phyloP scores from a whole-genome alignment of 2,113 vertebrate genomes.

The Centrocercus urophasianus region DNA sequence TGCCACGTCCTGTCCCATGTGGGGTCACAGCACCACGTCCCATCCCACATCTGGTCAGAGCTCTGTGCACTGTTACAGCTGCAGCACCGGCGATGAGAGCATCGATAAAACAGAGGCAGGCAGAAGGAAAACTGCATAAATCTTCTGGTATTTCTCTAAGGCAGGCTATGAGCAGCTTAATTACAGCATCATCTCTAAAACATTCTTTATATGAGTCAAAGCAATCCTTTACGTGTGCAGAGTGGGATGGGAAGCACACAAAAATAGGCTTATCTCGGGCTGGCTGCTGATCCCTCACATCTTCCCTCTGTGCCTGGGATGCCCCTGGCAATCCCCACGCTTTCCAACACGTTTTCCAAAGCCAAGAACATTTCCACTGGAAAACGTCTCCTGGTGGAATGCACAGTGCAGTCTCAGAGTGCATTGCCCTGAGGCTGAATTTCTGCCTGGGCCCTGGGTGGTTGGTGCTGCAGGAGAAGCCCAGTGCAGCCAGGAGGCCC shows the following conservation, averaged over 20 bases:
- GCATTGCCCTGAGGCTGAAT: too few species aligned
- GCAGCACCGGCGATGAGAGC: background rate
- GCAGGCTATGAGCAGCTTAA: background rate
- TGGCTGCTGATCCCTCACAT: background rate
- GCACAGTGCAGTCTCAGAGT: background rate
- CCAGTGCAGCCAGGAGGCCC: background rate
- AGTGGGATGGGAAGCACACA: background rate
- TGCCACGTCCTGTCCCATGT: fast-evolving
- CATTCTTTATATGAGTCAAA: background rate
- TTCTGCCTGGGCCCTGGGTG: background rate
- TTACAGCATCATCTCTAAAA: background rate
- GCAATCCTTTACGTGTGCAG: background rate
- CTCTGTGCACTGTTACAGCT: background rate
- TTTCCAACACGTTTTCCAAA: background rate
- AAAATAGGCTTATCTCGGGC: background rate
- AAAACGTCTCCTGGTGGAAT: background rate
- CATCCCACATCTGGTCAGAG: too few species aligned
- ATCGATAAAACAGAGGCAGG: background rate
- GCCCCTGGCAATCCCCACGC: background rate
- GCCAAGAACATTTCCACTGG: background rate
- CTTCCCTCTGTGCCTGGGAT: background rate
- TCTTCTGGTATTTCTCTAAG: background rate
- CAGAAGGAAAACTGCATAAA: background rate
- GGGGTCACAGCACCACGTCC: background rate
- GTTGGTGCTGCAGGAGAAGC: background rate